Evolutionary conservation across 2,797 vertebrate species (phyloP).

Genomic region (Lacerta agilis): DNA sequence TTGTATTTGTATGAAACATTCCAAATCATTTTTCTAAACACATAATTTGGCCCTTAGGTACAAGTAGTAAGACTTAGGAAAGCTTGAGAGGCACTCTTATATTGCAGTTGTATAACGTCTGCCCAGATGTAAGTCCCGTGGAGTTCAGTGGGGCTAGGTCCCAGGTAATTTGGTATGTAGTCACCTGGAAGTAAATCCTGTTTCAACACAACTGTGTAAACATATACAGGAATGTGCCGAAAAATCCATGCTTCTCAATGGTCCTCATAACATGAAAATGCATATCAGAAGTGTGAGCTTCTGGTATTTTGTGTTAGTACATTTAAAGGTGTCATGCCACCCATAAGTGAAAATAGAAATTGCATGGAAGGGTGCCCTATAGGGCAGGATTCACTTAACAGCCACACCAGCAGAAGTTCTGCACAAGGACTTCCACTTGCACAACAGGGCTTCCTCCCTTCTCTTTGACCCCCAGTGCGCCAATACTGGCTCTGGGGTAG

Average conservation of each 20-base stretch:
- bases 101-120: neutral
- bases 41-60: neutral
- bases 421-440: no score
- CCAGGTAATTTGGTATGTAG: neutral
- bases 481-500: no score
- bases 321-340: neutral
- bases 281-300: neutral
- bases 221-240: neutral
- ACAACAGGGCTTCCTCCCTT: no score
- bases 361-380: neutral
- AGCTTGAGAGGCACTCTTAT: neutral
- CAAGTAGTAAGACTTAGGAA: neutral
- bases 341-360: neutral
- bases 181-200: neutral
- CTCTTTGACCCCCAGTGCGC: no score
- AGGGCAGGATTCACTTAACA: no score
- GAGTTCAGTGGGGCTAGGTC: neutral
- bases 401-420: no score
- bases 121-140: neutral
- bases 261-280: neutral
- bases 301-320: neutral
- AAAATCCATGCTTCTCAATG: neutral
- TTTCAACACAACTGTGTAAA: neutral
- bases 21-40: no score
- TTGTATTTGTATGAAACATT: neutral